A percentile compares a stretch with the other conserved stretches of the same genome.
These are phyloP conservation scores for Phalacrocorax carbo DNA, from an alignment of 2,113 vertebrate genomes.

Conservation along the genomic window DNA sequence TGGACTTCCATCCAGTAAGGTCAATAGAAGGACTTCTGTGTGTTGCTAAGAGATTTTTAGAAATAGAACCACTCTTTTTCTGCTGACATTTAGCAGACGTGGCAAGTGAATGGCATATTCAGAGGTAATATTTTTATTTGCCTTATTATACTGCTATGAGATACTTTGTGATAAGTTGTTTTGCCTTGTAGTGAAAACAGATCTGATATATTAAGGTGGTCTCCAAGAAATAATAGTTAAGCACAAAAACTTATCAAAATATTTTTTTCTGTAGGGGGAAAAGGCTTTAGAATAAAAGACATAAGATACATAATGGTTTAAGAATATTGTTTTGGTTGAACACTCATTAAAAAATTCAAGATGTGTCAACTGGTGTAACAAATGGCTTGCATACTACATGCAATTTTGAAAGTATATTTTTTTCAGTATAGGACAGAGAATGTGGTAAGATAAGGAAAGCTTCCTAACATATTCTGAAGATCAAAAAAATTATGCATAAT, in stretches of 20 bases:
- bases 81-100: fast-evolving
- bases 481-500: background rate
- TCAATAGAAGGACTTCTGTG: background rate
- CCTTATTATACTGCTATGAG: background rate
- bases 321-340: background rate
- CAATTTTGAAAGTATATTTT: background rate
- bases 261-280: background rate
- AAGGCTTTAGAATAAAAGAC: background rate
- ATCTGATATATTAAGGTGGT: background rate
- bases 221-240: background rate
- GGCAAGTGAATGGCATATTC: background rate
- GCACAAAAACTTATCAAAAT: background rate
- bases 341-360: background rate
- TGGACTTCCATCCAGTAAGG: background rate
- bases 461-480: background rate
- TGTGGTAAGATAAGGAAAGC: background rate
- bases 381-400: background rate
- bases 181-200: background rate
- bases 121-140: background rate
- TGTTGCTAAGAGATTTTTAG: background rate
- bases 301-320: background rate
- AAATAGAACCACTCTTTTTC: background rate
- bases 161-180: background rate
- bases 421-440: background rate
- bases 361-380: background rate